Evolutionary conservation across 2,888 invertebrate genomes (phyloP).

Genomic region (Onthophagus sagittarius): DNA sequence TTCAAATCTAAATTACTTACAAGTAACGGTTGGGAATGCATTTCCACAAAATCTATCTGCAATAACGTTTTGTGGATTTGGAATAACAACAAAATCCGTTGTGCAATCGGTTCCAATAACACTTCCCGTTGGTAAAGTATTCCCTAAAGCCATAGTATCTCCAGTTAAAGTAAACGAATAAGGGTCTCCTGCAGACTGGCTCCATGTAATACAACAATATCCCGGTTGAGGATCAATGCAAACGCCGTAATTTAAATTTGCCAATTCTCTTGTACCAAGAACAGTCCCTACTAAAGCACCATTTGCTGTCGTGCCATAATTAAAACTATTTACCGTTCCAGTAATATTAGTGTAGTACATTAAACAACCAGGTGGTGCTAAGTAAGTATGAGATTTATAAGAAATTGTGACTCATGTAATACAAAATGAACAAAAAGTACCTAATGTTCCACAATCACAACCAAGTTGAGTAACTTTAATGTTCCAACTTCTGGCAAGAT

Average conservation of each 20-base stretch:
- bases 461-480: constrained; percentile 68
- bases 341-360: constrained; percentile 64
- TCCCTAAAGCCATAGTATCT: constrained; percentile 58
- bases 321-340: constrained; percentile 70
- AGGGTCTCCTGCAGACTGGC: constrained; percentile 47
- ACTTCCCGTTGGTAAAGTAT: constrained; percentile 58
- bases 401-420: not conserved
- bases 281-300: constrained; percentile 25
- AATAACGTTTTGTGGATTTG: constrained; percentile 56
- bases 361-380: constrained; percentile 75
- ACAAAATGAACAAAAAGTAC: constrained; percentile 44
- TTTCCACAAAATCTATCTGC: constrained; percentile 75
- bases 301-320: constrained; percentile 61
- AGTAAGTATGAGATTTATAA: too few relatives aligned
- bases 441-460: constrained; percentile 66
- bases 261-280: constrained; percentile 67
- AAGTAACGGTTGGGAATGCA: constrained; percentile 61
- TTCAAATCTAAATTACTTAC: constrained; percentile 40
- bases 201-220: constrained; percentile 70
- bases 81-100: constrained; percentile 72
- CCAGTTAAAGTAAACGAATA: constrained; percentile 69
- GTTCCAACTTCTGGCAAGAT: constrained; percentile 69
- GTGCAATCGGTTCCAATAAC: constrained; percentile 59
- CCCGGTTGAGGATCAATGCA: constrained; percentile 72
- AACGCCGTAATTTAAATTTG: constrained; percentile 70